Conservation (phyloP, 2,797 vertebrate species). For the Ispidina lecontei region DNA sequence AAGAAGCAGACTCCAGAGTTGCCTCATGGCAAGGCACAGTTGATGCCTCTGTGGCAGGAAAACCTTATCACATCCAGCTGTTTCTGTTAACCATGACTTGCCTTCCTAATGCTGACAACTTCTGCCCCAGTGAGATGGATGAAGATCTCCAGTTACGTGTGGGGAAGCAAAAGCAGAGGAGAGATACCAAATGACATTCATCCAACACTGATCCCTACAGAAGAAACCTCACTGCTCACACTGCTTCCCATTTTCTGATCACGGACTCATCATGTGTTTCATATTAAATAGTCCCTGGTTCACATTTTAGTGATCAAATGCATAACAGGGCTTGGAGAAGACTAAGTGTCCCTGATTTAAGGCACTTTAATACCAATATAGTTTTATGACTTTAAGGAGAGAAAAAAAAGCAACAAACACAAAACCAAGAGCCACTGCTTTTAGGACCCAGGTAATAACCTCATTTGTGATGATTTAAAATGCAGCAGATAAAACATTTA, state of each 20-base stretch:
- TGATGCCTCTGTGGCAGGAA: background rate
- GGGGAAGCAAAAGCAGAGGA: background rate
- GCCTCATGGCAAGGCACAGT: background rate
- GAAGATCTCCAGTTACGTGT: slow-evolving; percentile 13
- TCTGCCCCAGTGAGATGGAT: slow-evolving; percentile 25
- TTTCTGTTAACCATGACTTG: background rate
- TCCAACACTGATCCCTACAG: background rate
- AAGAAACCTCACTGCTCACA: background rate
- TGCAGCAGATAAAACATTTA: slow-evolving; percentile 32
- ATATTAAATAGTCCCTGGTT: background rate
- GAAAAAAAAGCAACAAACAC: background rate
- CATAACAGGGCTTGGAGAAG: background rate
- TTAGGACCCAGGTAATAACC: background rate
- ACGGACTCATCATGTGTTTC: background rate
- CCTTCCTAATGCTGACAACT: background rate
- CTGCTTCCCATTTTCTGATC: background rate
- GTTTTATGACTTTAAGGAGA: background rate
- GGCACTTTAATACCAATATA: background rate
- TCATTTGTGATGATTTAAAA: slow-evolving; percentile 22
- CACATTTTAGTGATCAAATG: background rate
- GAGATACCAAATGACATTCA: background rate
- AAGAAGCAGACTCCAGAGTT: background rate
- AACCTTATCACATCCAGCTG: slow-evolving; percentile 35
- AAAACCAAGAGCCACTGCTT: background rate
- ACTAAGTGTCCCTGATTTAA: background rate